Evolutionary conservation across 2,888 invertebrate species (phyloP).

Genomic region (Nematopogon swammerdamellus): DNA sequence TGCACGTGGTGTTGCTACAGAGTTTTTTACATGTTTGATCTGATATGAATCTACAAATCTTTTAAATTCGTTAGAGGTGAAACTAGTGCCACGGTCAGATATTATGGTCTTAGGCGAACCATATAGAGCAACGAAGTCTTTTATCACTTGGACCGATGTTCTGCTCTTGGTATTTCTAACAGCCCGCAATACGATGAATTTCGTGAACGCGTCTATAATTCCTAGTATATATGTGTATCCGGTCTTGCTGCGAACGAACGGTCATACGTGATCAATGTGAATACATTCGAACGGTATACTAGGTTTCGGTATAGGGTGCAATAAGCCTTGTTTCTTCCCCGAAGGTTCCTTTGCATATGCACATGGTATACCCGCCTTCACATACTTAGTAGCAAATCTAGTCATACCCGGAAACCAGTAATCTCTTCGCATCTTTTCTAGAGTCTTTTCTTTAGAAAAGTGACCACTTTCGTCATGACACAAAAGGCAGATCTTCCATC

Average conservation of each 20-base stretch:
- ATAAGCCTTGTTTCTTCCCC: constrained; percentile 5
- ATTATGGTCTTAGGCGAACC: constrained; percentile 8
- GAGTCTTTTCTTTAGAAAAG: not conserved
- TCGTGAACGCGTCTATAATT: constrained; percentile 9
- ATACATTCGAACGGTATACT: constrained; percentile 11
- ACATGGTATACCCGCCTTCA: constrained; percentile 3
- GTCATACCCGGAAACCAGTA: constrained; percentile 6
- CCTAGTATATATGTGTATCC: constrained; percentile 8
- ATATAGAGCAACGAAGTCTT: constrained; percentile 8
- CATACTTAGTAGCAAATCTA: constrained; percentile 3
- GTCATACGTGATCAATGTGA: constrained; percentile 12
- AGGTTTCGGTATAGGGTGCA: constrained; percentile 12
- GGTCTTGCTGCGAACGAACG: constrained; percentile 8
- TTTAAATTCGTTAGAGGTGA: constrained; percentile 7
- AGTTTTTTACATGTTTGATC: constrained; percentile 15
- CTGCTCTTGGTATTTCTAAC: constrained; percentile 9
- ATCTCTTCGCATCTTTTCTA: constrained; percentile 1
- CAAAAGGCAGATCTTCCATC: constrained; percentile 2
- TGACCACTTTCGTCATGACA: not conserved
- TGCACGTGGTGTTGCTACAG: not conserved
- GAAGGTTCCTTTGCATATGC: constrained; percentile 3
- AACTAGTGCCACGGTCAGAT: constrained; percentile 10
- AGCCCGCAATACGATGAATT: constrained; percentile 6
- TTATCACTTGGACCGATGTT: constrained; percentile 1
- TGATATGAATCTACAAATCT: not conserved